phyloP scores from a whole-genome alignment of 2,797 vertebrate species.

The Sebastes hopkinsi region DNA sequence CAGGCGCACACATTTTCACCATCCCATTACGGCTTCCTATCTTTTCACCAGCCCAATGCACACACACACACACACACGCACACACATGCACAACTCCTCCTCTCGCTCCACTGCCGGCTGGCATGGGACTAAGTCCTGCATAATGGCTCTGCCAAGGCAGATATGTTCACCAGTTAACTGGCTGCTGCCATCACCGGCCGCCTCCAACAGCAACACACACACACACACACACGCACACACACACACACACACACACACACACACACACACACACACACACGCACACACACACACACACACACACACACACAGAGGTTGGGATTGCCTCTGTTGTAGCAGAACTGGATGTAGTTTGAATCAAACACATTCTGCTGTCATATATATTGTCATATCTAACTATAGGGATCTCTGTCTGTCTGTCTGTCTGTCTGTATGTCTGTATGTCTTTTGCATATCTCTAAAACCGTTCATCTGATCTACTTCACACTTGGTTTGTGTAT shows the following conservation, averaged over 20 bases:
- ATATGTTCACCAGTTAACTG: constrained; percentile 68
- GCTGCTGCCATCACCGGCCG: constrained; percentile 42
- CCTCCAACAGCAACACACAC: background rate
- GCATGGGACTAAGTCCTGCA: constrained; percentile 51
- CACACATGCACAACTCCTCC: background rate
- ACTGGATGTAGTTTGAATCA: background rate
- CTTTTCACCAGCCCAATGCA: background rate
- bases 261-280: background rate
- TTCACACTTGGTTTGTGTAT: no score
- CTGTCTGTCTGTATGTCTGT: no score
- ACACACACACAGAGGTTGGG: background rate
- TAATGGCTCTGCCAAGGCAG: constrained; percentile 65
- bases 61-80: background rate
- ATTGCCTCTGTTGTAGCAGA: background rate
- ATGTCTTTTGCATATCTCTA: no score
- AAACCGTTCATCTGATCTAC: no score
- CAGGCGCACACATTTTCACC: background rate
- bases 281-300: background rate
- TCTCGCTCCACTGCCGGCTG: constrained; percentile 44
- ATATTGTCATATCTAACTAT: background rate
- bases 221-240: no score
- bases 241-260: background rate
- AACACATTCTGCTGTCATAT: background rate
- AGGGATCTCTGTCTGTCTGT: no score
- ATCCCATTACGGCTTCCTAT: background rate